Conservation (phyloP, 2,888 invertebrate genomes). For the Venusia cambrica region DNA sequence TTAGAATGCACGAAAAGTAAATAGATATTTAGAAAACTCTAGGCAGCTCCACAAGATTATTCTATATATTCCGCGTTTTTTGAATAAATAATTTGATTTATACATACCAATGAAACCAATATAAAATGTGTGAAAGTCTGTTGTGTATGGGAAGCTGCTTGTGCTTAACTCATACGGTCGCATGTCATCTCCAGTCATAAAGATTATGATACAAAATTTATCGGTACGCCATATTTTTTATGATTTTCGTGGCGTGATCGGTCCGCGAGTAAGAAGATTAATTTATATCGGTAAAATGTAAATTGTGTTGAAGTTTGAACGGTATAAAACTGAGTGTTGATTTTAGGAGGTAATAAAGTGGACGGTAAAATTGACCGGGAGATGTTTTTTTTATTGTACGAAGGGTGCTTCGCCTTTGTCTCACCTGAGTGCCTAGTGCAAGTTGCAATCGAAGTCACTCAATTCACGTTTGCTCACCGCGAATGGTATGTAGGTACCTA, state of each 20-base stretch:
- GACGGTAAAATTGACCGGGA: constrained; percentile 3
- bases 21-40: too few relatives aligned
- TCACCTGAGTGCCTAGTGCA: too few relatives aligned
- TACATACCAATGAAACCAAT: constrained; percentile 5
- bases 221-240: constrained; percentile 25
- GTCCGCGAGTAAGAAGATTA: constrained; percentile 25
- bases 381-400: too few relatives aligned
- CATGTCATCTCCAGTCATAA: constrained; percentile 25
- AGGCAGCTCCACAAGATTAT: too few relatives aligned
- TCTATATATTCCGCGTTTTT: too few relatives aligned
- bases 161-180: constrained; percentile 9
- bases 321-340: constrained; percentile 19
- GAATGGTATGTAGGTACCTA: too few relatives aligned
- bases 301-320: constrained; percentile 10
- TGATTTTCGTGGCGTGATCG: constrained; percentile 27
- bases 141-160: constrained; percentile 13
- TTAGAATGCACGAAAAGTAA: too few relatives aligned
- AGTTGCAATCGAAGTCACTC: too few relatives aligned
- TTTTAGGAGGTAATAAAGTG: constrained; percentile 20
- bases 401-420: too few relatives aligned
- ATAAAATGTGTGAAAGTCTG: constrained; percentile 14
- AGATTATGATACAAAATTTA: constrained; percentile 24
- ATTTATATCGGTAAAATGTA: constrained; percentile 17
- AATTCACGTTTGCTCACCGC: too few relatives aligned
- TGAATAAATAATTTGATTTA: too few relatives aligned